Evolutionary conservation across 1,140 invertebrate genomes (phyloP).

Genomic region (Trichonephila clavata): DNA sequence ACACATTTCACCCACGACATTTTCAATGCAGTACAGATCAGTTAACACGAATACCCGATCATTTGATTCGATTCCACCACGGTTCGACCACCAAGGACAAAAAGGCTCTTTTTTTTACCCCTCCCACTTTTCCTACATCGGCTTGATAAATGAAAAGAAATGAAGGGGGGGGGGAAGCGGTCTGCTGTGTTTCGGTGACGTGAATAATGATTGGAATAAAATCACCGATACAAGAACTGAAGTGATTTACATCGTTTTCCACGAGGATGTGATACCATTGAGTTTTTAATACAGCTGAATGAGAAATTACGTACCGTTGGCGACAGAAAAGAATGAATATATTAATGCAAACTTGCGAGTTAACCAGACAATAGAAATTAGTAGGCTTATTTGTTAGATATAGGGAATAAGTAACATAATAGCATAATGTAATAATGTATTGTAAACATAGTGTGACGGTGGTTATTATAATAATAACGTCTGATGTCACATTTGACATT

Average conservation of each 20-base stretch:
- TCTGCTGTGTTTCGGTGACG: neutral
- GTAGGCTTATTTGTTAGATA: too few relatives aligned
- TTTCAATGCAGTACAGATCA: conserved; percentile 29
- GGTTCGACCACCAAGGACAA: neutral
- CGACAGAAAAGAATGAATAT: too few relatives aligned
- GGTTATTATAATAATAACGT: too few relatives aligned
- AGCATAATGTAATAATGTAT: too few relatives aligned
- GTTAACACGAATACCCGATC: conserved; percentile 1
- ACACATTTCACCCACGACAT: neutral
- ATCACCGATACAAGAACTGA: neutral
- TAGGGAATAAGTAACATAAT: too few relatives aligned
- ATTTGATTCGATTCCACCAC: neutral
- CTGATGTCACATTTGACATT: too few relatives aligned
- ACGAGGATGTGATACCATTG: neutral
- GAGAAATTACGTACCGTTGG: neutral
- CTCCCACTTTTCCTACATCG: too few relatives aligned
- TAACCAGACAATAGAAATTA: too few relatives aligned
- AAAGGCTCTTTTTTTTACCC: neutral
- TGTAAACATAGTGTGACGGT: too few relatives aligned
- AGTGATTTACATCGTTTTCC: conserved; percentile 16
- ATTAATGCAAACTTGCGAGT: too few relatives aligned
- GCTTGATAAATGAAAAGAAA: neutral
- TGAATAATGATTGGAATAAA: conserved; percentile 5
- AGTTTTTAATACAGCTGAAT: neutral
- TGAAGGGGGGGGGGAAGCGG: neutral